A percentile compares a stretch with the other conserved stretches of the same genome.
phyloP scores from a whole-genome alignment of 2,113 vertebrate species.

The Neopipo cinnamomea region DNA sequence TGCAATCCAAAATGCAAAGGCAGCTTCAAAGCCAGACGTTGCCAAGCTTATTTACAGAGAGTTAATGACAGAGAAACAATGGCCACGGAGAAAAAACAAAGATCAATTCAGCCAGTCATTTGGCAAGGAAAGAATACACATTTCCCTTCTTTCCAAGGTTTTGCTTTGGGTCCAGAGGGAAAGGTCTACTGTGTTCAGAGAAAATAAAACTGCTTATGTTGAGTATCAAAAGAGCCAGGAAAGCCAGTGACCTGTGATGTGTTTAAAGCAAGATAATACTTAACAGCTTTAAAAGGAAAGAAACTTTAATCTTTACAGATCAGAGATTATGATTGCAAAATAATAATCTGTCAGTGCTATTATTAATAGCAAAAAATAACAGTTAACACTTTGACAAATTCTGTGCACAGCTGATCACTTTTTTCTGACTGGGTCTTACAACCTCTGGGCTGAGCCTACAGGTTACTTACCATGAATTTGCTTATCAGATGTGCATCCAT shows the following conservation, averaged over 20 bases:
- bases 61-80: constrained; percentile 30
- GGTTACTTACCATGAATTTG: background rate
- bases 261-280: background rate
- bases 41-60: constrained; percentile 5
- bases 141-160: background rate
- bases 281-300: background rate
- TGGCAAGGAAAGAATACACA: background rate
- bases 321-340: background rate
- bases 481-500: background rate
- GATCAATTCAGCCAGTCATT: background rate
- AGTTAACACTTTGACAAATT: background rate
- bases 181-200: background rate
- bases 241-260: background rate
- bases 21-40: background rate
- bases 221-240: background rate
- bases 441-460: background rate
- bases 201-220: background rate
- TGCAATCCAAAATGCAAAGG: background rate
- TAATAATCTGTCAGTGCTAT: background rate
- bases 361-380: background rate
- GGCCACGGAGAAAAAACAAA: background rate
- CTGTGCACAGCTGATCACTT: background rate
- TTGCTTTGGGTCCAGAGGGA: background rate
- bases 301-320: background rate
- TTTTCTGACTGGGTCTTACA: background rate